phyloP scores from a whole-genome alignment of 1,140 invertebrate species.

The Choristoneura fumiferana region DNA sequence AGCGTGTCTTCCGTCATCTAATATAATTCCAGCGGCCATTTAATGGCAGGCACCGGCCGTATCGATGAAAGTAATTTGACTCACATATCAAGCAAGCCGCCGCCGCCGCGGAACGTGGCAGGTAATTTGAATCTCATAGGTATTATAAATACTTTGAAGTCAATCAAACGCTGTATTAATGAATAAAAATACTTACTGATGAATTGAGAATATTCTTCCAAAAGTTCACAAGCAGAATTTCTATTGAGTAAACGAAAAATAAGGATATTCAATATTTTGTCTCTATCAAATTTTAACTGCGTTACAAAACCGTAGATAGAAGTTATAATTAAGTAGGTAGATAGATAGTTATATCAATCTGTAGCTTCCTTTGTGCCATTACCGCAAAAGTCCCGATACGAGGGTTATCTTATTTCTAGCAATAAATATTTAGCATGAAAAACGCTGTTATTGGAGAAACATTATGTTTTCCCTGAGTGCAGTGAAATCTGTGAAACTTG shows the following conservation, averaged over 20 bases:
- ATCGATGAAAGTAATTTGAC: slow-evolving; percentile 35
- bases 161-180: no score
- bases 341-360: neutral
- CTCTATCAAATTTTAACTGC: no score
- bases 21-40: slow-evolving; percentile 32
- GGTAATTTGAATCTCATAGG: no score
- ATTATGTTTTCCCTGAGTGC: neutral
- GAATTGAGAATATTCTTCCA: no score
- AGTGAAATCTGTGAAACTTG: slow-evolving; percentile 5
- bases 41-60: slow-evolving; percentile 21
- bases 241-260: no score
- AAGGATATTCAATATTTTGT: no score
- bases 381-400: slow-evolving; percentile 12
- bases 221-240: no score
- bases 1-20: slow-evolving; percentile 46
- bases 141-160: no score
- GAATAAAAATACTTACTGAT: no score
- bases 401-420: slow-evolving; percentile 11
- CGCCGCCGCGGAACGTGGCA: no score
- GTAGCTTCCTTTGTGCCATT: slow-evolving; percentile 10
- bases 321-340: neutral
- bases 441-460: no score
- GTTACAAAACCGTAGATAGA: no score
- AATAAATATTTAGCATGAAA: slow-evolving; percentile 9
- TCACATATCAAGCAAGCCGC: slow-evolving; percentile 15